Evolutionary conservation across 2,888 invertebrate genomes (phyloP).

Genomic region (Pyrrhosoma nymphula): DNA sequence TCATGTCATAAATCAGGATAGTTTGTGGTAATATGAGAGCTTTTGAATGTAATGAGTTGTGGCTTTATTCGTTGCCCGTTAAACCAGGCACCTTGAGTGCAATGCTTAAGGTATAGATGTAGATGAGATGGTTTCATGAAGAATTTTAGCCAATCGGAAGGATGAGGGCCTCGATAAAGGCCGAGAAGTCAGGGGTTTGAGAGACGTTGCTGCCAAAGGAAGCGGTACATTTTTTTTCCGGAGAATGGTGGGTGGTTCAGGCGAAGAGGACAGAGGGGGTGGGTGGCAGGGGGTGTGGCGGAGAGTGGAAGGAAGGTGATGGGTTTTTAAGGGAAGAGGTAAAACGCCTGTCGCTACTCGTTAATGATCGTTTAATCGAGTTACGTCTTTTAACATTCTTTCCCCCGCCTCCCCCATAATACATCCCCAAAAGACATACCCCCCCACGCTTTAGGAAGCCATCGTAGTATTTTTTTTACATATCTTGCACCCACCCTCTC

Average conservation of each 20-base stretch:
- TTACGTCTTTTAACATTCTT: conserved; percentile 52
- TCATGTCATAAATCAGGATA: no score
- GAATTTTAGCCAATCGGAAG: neutral
- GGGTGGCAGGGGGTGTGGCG: conserved; percentile 59
- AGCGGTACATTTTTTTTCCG: conserved; percentile 56
- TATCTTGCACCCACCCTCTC: neutral
- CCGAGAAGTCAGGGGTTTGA: conserved; percentile 76
- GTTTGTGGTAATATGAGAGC: no score
- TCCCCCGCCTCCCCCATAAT: neutral
- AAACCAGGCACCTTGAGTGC: neutral
- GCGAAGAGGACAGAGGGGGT: neutral
- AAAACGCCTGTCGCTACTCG: conserved; percentile 67
- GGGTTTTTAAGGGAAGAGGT: conserved; percentile 57
- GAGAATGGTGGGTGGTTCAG: neutral
- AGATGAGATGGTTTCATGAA: neutral
- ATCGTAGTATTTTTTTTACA: neutral
- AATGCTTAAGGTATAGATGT: neutral
- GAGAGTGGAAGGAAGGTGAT: conserved; percentile 39
- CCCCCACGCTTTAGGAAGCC: neutral
- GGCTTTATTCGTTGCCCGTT: no score
- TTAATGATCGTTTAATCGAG: conserved; percentile 69
- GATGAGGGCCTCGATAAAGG: neutral
- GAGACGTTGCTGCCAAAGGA: conserved; percentile 54
- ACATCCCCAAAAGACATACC: neutral
- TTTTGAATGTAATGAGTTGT: no score